phyloP scores from a whole-genome alignment of 1,140 invertebrate species.

The Conopomorpha cramerella region DNA sequence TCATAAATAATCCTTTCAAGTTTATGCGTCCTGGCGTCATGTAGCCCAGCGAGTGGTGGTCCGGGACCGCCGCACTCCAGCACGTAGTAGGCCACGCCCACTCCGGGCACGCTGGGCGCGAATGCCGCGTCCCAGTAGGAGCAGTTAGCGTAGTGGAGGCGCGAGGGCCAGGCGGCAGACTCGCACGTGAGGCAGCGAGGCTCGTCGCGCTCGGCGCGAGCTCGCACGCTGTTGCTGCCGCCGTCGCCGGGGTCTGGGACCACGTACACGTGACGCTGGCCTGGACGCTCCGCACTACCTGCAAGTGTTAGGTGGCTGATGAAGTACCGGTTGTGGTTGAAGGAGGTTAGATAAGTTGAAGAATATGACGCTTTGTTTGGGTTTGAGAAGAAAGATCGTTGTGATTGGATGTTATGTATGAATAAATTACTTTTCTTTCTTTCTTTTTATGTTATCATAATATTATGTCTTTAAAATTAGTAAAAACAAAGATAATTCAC shows the following conservation, averaged over 20 bases:
- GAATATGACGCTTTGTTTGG: too few species aligned
- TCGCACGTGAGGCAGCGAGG: constrained; percentile 83
- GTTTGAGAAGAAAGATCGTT: too few species aligned
- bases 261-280: constrained; percentile 85
- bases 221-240: constrained; percentile 61
- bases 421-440: too few species aligned
- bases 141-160: constrained; percentile 78
- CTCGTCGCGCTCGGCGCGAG: constrained; percentile 71
- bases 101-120: constrained; percentile 54
- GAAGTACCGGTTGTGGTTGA: too few species aligned
- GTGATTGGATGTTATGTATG: too few species aligned
- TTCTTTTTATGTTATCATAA: too few species aligned
- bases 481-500: too few species aligned
- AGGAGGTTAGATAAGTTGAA: too few species aligned
- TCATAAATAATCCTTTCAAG: constrained; percentile 76
- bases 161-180: constrained; percentile 73
- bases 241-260: constrained; percentile 66
- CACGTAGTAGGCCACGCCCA: constrained; percentile 71
- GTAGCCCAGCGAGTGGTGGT: constrained; percentile 76
- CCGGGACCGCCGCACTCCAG: constrained; percentile 80
- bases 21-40: constrained; percentile 71
- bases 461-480: too few species aligned
- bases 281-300: constrained; percentile 77
- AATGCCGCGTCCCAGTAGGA: constrained; percentile 78
- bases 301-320: too few species aligned